Evolutionary conservation across 2,888 invertebrate species (phyloP), one percentile per base, ranked within the genome.

Genomic region (Pseudanteris insignis): DNA sequence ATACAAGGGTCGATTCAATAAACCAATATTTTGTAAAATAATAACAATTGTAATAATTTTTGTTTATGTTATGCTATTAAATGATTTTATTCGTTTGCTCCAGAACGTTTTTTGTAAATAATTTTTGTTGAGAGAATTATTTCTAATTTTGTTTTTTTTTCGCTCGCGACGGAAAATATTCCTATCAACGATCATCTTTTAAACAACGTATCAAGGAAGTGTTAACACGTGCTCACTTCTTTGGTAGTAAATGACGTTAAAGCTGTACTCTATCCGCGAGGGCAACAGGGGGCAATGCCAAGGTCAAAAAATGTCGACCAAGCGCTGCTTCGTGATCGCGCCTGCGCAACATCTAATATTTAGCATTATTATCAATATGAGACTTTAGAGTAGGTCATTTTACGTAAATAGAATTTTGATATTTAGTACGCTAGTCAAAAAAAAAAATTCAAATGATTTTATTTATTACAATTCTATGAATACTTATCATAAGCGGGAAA

Each of bases 201-300:
- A 26, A 41, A 30, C 6, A 33, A 33, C 50, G 8, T 32, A 32
- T 21, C 25, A 26, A n/a, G 9, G 29, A 41, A 55, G 34, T 24
- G 46, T 46, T 41, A 41, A 28, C 36, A 47, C 34, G 41, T 48
- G 57, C 48, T 47, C 30, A 9, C 18, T 29, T 30, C 41, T 43
- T 57, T 48, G 26, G 50, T 15, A 38, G 50, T 44, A 44, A 50
- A 58, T 58, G 48, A 44, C 43, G 44, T 30, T 50, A 58, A 58
- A 58, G 47, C 41, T 28, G n/a, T 30, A 33, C 24, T 32, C 29
- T 41, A 36, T 47, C 41, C 48, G 30, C 43, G 37, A 43, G 44
- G 26, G 44, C 50, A 48, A 57, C 57, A 30, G 48, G 57, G 53
- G 48, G 43, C 50, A 58, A 58, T 58, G 57, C 50, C 57, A 57